Base-by-base conservation (phyloP, 2,113 vertebrate genomes). In the Haplochromis burtoni region DNA sequence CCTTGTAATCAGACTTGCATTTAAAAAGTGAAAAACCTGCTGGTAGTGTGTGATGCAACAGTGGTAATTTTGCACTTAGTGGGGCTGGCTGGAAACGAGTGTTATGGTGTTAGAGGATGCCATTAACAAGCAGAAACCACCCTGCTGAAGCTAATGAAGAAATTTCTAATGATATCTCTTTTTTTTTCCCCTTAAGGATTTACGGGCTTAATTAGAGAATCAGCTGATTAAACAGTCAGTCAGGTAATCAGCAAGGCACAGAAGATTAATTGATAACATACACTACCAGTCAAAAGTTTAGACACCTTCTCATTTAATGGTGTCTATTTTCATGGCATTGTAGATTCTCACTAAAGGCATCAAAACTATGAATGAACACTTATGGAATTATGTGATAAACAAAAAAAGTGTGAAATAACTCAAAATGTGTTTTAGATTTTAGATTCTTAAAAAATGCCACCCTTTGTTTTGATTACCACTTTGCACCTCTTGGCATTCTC, bases 391-490 rank as follows among this genome's bases (percentile, higher is more conserved):
- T 63, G 2, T 63, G 1, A 1, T 61, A 59, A 59, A 59, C 57
- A 61, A 61, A 63, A 63, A n/a, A 63, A n/a, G 2, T 63, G 59
- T 63, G 4, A 35, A 35, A 63, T 63, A 11, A 63, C 16, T 63
- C 59, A 63, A 63, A 35, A 63, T 2, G 4, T 33, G 16, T 19
- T 63, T 63, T 35, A 1, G 4, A 63, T 19, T 63, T 35, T 63
- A 63, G 6, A 63, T 63, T 63, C 59, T 63, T 63, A 0, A 63
- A 61, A 63, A 35, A 19, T 35, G 31, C 59, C 31, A 19, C 59
- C 2, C 59, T 63, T 63, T 35, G 0, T 0, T 63, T 35, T 2
- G 59, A 63, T 63, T 63, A 63, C 31, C 1, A 0, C 6, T 63
- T 63, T 63, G 59, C 59, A 63, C 31, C 31, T 35, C 59, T 63